Evolutionary conservation across 53 echinoderm and acorn worm genomes (phyloP).

Genomic region (Antedon mediterranea): DNA sequence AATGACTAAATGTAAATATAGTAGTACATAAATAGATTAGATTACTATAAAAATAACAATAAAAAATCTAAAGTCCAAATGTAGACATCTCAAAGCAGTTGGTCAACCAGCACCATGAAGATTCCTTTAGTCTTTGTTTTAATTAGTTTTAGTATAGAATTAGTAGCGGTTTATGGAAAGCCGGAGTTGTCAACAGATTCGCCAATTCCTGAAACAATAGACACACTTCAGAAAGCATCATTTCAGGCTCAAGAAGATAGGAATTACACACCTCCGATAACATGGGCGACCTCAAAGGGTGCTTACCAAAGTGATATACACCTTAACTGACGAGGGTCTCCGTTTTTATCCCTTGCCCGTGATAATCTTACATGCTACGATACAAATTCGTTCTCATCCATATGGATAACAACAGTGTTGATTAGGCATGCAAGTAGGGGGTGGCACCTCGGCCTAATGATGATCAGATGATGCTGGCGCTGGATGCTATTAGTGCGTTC

Average conservation of each 20-base stretch:
- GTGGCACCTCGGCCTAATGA: neutral
- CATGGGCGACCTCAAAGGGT: slow-evolving; percentile 11
- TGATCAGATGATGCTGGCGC: slow-evolving; percentile 10
- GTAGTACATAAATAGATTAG: no score
- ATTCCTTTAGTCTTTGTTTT: neutral
- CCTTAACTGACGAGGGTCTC: slow-evolving; percentile 14
- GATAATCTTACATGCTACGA: slow-evolving; percentile 7
- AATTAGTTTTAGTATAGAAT: neutral
- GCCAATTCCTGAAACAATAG: neutral
- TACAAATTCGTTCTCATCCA: slow-evolving; percentile 13
- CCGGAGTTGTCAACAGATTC: neutral
- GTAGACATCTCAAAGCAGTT: no score
- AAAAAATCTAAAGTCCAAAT: no score
- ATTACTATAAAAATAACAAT: no score
- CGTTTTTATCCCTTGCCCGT: neutral
- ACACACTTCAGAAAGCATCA: slow-evolving; percentile 2
- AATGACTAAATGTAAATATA: no score
- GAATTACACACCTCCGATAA: slow-evolving; percentile 1
- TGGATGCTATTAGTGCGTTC: slow-evolving; percentile 4
- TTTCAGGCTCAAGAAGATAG: slow-evolving; percentile 4
- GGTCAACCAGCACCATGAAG: neutral
- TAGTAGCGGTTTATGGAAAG: no score
- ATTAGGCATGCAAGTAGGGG: slow-evolving; percentile 12
- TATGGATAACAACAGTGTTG: slow-evolving; percentile 12
- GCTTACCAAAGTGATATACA: slow-evolving; percentile 18